Conservation (phyloP, 2,797 vertebrate genomes). For the Mormyrops attenuatus region DNA sequence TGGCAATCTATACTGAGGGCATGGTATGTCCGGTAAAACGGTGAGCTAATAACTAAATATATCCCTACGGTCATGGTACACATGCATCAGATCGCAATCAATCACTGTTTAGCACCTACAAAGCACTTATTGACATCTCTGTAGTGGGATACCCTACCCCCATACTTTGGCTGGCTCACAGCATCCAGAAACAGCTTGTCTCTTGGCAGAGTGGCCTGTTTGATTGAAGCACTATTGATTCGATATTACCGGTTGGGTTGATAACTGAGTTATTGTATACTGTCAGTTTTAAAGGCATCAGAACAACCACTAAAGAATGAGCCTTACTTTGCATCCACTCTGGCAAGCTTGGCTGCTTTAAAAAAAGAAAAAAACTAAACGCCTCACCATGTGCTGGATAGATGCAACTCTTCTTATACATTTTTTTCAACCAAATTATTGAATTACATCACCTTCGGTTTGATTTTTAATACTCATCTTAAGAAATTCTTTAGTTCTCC, state of each 20-base stretch:
- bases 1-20: neutral
- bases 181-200: neutral
- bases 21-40: neutral
- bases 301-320: neutral
- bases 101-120: constrained; percentile 9
- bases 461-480: neutral
- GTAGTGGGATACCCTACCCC: neutral
- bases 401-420: neutral
- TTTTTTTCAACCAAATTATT: neutral
- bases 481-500: neutral
- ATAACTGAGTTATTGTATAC: neutral
- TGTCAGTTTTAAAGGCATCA: neutral
- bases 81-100: neutral
- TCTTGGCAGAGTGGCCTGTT: neutral
- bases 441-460: neutral
- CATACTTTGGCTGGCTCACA: neutral
- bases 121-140: constrained; percentile 7
- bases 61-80: constrained; percentile 6
- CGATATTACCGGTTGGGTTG: constrained; percentile 15
- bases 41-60: constrained; percentile 18
- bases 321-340: neutral
- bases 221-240: constrained; percentile 5
- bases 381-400: neutral
- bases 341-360: neutral
- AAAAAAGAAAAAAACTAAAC: neutral